Conservation (phyloP, 2,113 vertebrate species). For the Phylloscopus trochiloides region DNA sequence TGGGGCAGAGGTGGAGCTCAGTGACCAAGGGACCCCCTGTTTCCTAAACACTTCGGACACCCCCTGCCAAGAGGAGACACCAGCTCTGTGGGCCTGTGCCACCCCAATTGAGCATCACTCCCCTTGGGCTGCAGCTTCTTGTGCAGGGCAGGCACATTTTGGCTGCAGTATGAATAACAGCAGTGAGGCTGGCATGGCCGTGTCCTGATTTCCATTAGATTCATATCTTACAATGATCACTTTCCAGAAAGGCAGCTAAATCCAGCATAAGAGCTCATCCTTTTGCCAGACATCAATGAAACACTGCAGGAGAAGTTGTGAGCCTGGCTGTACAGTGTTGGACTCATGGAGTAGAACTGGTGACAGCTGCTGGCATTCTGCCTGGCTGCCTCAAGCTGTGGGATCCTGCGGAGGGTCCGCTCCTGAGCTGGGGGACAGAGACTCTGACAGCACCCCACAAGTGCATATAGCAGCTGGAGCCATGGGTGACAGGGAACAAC, state of each 20-base stretch:
- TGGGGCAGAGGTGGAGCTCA: neutral
- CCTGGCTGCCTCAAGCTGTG: neutral
- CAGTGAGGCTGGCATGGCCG: fast-evolving
- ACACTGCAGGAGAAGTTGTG: neutral
- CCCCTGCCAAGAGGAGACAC: neutral
- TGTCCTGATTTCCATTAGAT: neutral
- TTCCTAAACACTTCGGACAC: neutral
- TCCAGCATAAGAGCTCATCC: neutral
- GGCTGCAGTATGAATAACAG: neutral
- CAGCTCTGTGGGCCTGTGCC: neutral
- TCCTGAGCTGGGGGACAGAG: neutral
- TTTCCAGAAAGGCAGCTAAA: neutral
- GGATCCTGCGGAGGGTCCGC: fast-evolving
- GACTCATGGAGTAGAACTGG: neutral
- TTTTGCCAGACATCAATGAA: neutral
- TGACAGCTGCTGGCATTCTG: neutral
- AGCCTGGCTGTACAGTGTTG: neutral
- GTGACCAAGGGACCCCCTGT: neutral
- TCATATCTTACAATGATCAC: neutral
- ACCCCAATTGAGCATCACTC: fast-evolving
- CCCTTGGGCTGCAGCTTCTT: neutral
- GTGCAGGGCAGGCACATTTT: neutral
- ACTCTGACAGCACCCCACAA: neutral
- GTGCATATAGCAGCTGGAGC: neutral
- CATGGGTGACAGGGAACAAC: neutral